Conservation (phyloP, 2,797 vertebrate genomes). For the Gymnothorax javanicus region DNA sequence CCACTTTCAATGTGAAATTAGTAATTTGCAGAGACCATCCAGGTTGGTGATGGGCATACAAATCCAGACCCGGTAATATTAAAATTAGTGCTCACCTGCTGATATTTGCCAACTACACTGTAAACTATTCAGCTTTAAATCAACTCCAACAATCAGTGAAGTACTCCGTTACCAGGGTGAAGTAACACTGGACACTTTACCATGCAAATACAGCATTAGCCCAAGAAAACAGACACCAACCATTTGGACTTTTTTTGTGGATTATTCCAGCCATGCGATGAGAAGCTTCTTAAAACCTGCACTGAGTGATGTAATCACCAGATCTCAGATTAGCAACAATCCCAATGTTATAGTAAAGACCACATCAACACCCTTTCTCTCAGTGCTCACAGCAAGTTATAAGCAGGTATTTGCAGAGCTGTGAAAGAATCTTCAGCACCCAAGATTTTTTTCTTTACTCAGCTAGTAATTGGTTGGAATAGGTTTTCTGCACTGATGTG, state of each 20-base stretch:
- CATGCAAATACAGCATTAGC: background rate
- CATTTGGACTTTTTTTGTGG: background rate
- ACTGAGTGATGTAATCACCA: conserved; percentile 61
- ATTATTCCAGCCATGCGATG: conserved; percentile 32
- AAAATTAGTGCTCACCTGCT: background rate
- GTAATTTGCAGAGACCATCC: background rate
- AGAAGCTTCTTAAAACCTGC: conserved; percentile 66
- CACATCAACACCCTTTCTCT: background rate
- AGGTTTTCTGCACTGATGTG: no score
- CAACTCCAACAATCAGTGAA: no score
- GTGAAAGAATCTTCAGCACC: no score
- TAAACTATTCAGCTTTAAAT: no score
- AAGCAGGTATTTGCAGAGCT: background rate
- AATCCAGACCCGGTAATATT: background rate
- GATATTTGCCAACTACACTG: conserved; percentile 22
- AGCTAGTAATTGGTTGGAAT: no score
- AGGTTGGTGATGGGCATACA: background rate
- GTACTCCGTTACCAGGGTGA: no score
- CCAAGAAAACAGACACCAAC: background rate
- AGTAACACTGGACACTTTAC: no score
- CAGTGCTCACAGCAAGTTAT: background rate
- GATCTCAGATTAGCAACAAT: conserved; percentile 30
- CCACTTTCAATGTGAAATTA: background rate
- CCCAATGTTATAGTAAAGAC: background rate
- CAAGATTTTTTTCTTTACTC: no score